These are phyloP conservation scores for Pherbina coryleti DNA, from an alignment of 2,888 invertebrate genomes.

Conservation along the genomic window DNA sequence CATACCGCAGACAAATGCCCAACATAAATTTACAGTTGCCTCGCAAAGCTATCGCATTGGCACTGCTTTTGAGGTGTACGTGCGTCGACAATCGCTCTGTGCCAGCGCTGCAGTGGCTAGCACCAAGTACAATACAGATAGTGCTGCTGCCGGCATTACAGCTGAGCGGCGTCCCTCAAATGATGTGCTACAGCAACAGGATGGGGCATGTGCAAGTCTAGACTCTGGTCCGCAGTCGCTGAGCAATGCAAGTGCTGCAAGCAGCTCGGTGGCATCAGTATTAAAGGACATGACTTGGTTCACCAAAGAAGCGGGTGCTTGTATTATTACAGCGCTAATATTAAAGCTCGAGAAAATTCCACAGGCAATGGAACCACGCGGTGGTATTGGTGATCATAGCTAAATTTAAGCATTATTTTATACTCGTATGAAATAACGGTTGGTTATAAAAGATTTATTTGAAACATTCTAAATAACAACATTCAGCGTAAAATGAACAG, in stretches of 20 bases:
- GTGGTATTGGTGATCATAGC: too few species aligned
- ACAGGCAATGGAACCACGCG: neutral
- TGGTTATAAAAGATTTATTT: too few species aligned
- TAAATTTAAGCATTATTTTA: too few species aligned
- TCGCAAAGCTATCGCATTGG: conserved; percentile 65
- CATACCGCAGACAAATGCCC: conserved; percentile 61
- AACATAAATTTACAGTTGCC: conserved; percentile 60
- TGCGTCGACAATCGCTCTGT: conserved; percentile 66
- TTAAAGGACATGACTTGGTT: conserved; percentile 68
- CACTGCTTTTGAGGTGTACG: conserved; percentile 68
- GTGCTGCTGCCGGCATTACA: conserved; percentile 42
- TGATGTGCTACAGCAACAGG: neutral
- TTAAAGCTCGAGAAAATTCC: conserved; percentile 62
- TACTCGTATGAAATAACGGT: too few species aligned
- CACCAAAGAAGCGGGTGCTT: conserved; percentile 69
- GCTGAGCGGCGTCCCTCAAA: conserved; percentile 37
- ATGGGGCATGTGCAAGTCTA: neutral
- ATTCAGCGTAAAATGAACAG: too few species aligned
- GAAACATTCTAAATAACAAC: too few species aligned
- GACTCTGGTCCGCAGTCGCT: conserved; percentile 22
- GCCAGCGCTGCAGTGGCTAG: conserved; percentile 49
- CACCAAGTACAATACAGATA: conserved; percentile 43
- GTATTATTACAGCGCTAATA: conserved; percentile 67
- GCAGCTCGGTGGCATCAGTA: conserved; percentile 56
- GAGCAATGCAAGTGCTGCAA: conserved; percentile 28